Base-by-base conservation (phyloP, 1,140 invertebrate species). In the Subanguina moxae region DNA sequence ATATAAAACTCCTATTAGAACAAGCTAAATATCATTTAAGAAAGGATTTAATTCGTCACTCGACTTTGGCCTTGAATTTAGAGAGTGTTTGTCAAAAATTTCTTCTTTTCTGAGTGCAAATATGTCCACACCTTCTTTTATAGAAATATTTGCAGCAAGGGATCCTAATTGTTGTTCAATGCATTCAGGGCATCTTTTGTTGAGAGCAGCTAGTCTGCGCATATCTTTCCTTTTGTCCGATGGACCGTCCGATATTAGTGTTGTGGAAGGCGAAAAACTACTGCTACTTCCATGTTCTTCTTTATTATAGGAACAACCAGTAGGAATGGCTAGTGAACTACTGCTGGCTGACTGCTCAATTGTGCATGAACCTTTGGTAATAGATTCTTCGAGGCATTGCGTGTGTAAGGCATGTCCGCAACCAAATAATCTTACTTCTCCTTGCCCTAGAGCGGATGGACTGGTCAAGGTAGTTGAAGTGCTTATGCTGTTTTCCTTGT, bases 341-440 rank as follows among this genome's bases (percentile, higher is more conserved):
- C 15, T 52, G 48, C n/a, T 21, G 15, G n/a, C 48, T 25, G 48
- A 52, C n/a, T 19, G 3, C 23, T 21, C 48, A 19, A 52, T 52
- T 3, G 48, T 52, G 15, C 3, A 25, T 52, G 32, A 38, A 38
- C 32, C 11, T 38, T 11, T 38, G 32, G 32, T 57, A 30, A 57
- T 3, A 11, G n/a, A 19, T 45, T 61, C 28, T 27, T 61, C 58
- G 3, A 61, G 27, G 58, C 58, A 61, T 45, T 61, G 46, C 3
- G 27, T 19, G 58, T 61, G 58, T 15, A 61, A 21, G n/a, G 38
- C 58, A 28, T 61, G 58, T 19, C 58, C 19, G 17, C 58, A 61
- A 7, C 28, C 58, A n/a, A 61, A 61, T 21, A 61, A 28, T 5
- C 58, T 3, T 19, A 61, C 42, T 27, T 61, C 58, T 23, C 21